These are phyloP conservation scores for Ondatra zibethicus DNA, from an alignment of 2,113 vertebrate species.

Conservation along the genomic window DNA sequence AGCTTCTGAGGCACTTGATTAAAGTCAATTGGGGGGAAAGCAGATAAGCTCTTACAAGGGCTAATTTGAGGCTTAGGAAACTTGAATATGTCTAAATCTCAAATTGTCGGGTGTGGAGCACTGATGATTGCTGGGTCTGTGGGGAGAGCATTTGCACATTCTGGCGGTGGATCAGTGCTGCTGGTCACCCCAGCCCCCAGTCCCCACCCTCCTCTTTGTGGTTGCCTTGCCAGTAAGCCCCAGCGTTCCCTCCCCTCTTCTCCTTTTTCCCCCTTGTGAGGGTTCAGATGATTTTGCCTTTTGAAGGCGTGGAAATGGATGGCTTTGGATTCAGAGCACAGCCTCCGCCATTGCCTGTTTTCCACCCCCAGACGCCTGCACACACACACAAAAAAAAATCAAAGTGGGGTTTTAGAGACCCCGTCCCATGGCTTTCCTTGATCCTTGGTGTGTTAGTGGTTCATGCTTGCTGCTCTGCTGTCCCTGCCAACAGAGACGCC, in stretches of 20 bases:
- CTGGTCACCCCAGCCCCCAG: not conserved
- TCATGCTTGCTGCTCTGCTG: not conserved
- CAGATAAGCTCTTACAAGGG: constrained; percentile 85
- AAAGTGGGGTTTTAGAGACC: constrained; percentile 51
- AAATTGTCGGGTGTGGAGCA: constrained; percentile 65
- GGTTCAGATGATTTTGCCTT: constrained; percentile 39
- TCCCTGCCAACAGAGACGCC: constrained; percentile 39
- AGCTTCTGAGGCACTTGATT: constrained; percentile 86
- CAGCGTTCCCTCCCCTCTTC: not conserved
- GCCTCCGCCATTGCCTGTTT: constrained; percentile 21
- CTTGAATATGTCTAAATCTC: constrained; percentile 79
- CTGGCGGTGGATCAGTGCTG: not conserved
- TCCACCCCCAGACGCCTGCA: not conserved
- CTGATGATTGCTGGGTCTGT: constrained; percentile 36
- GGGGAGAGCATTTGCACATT: constrained; percentile 40
- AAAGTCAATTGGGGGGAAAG: constrained; percentile 85
- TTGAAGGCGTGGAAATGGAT: constrained; percentile 68
- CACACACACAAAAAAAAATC: constrained; percentile 44
- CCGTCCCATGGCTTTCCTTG: constrained; percentile 18
- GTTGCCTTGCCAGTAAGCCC: not conserved
- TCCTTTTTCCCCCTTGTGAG: constrained; percentile 27
- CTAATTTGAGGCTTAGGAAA: constrained; percentile 85
- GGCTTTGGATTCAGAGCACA: constrained; percentile 59
- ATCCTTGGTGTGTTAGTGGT: constrained; percentile 74
- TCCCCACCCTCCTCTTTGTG: constrained; percentile 5